Percentiles rank a stretch among this genome's conserved stretches.
Conservation (phyloP, 2,888 invertebrate species). For the Prenolepis imparis region DNA sequence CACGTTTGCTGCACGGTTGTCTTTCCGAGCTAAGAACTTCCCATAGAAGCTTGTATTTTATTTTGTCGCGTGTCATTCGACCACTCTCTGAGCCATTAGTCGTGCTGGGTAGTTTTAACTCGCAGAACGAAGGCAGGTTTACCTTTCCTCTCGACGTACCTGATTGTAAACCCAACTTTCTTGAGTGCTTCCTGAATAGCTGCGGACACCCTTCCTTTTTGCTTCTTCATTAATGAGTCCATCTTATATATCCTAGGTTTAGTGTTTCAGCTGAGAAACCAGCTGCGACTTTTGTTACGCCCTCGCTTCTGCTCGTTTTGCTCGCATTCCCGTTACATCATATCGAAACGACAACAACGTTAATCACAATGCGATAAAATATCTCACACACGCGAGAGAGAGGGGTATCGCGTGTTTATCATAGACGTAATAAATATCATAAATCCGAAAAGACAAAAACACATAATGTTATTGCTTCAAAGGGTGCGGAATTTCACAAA, state of each 20-base stretch:
- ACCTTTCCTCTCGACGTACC: conserved; percentile 71
- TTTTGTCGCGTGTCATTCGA: conserved; percentile 76
- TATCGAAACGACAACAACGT: conserved; percentile 6
- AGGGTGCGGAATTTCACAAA: conserved; percentile 7
- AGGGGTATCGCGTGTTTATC: neutral
- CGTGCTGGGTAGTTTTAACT: conserved; percentile 68
- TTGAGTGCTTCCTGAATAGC: conserved; percentile 73
- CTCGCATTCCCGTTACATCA: neutral
- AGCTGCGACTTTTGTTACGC: conserved; percentile 8
- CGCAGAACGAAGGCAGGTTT: conserved; percentile 66
- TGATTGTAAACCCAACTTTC: conserved; percentile 76
- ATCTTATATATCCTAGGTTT: conserved; percentile 60
- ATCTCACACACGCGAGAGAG: neutral
- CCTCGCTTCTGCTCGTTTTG: conserved; percentile 18
- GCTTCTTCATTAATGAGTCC: conserved; percentile 67
- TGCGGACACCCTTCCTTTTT: conserved; percentile 60
- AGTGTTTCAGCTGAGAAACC: conserved; percentile 53
- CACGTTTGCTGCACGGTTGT: conserved; percentile 23
- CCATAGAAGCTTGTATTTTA: conserved; percentile 66
- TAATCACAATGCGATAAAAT: conserved; percentile 20
- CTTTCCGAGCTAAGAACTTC: conserved; percentile 65
- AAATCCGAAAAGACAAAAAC: conserved; percentile 24
- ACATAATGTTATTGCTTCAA: neutral
- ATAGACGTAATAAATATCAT: conserved; percentile 5
- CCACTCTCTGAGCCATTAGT: conserved; percentile 70